phyloP scores from a whole-genome alignment of 2,113 vertebrate species.

The Cebidichthys violaceus region DNA sequence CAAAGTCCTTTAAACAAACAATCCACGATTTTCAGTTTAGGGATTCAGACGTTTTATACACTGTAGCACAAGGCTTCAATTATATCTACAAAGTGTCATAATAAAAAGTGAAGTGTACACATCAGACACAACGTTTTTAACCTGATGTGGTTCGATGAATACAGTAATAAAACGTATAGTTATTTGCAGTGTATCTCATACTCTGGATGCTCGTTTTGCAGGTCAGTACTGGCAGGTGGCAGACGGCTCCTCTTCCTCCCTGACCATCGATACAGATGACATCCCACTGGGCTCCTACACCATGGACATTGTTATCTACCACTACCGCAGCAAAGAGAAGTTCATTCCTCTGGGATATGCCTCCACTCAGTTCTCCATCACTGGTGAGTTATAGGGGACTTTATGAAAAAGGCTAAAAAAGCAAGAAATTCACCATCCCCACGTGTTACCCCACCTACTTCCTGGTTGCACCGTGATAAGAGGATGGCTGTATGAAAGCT shows the following conservation, averaged over 20 bases:
- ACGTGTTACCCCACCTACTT: too few relatives aligned
- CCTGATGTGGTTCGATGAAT: not conserved
- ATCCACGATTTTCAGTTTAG: not conserved
- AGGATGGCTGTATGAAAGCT: too few relatives aligned
- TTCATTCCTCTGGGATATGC: constrained; percentile 90
- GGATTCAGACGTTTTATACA: not conserved
- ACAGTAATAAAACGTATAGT: not conserved
- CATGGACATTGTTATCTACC: constrained; percentile 94
- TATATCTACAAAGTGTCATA: not conserved
- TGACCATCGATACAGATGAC: constrained; percentile 87
- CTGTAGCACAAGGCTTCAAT: not conserved
- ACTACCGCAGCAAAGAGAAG: constrained; percentile 88
- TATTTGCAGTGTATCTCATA: not conserved
- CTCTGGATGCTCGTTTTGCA: constrained; percentile 60
- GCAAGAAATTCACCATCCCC: too few relatives aligned
- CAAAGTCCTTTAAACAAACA: not conserved
- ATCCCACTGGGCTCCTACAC: constrained; percentile 88
- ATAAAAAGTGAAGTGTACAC: not conserved
- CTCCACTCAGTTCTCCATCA: constrained; percentile 90
- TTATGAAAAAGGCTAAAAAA: too few relatives aligned
- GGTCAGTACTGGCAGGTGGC: constrained; percentile 94
- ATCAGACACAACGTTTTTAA: not conserved
- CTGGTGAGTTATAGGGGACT: constrained; percentile 72
- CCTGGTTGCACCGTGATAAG: too few relatives aligned
- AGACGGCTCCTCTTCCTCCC: constrained; percentile 86